Evolutionary conservation across 2,797 vertebrate genomes (phyloP).

Genomic region (Pampus argenteus): DNA sequence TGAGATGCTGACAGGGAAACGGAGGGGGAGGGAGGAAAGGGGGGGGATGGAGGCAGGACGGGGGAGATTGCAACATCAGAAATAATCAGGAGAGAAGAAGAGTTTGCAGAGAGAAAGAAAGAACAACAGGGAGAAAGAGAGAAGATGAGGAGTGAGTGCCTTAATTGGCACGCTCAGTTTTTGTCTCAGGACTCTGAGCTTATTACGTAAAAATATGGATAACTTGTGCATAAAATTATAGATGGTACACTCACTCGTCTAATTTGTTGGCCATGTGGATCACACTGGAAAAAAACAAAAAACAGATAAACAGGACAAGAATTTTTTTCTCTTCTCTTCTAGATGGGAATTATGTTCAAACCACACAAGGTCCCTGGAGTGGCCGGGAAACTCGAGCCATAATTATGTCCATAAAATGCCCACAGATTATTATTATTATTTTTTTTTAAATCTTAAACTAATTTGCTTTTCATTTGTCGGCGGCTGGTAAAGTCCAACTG

Average conservation of each 20-base stretch:
- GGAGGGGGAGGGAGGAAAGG: no score
- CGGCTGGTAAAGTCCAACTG: constrained; percentile 30
- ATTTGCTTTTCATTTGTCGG: constrained; percentile 70
- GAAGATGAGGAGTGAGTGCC: constrained; percentile 66
- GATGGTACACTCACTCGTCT: constrained; percentile 59
- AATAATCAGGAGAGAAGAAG: constrained; percentile 75
- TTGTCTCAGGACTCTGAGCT: constrained; percentile 69
- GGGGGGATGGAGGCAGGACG: constrained; percentile 36
- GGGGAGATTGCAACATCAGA: constrained; percentile 70
- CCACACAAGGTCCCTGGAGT: constrained; percentile 53
- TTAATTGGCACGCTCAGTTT: constrained; percentile 76
- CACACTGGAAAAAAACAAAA: constrained; percentile 14
- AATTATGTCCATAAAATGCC: constrained; percentile 72
- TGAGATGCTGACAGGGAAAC: constrained; percentile 82
- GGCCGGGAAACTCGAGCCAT: constrained; percentile 51
- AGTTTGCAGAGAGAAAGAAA: constrained; percentile 39
- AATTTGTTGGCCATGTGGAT: constrained; percentile 62
- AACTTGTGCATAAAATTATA: constrained; percentile 70
- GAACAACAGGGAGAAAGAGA: constrained; percentile 46
- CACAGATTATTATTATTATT: no score
- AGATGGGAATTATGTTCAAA: constrained; percentile 52
- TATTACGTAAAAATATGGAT: constrained; percentile 70
- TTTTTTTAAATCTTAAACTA: constrained; percentile 56
- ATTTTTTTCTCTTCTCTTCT: constrained; percentile 23
- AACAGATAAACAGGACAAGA: constrained; percentile 23